These are phyloP conservation scores for human (Homo sapiens) DNA, from an alignment of 2,113 vertebrate species.

Conservation along the genomic window GRCh38 chr7:43993501-43994000, in stretches of 20 bases:
- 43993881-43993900: too few relatives aligned
- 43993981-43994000: too few relatives aligned
- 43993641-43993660: not conserved
- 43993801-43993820: not conserved
- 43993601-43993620: not conserved
- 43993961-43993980: too few relatives aligned
- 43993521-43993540: too few relatives aligned
- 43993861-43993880: too few relatives aligned
- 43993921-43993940: too few relatives aligned
- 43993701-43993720: not conserved
- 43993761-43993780: not conserved
- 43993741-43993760: not conserved
- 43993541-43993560: too few relatives aligned
- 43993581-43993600: not conserved
- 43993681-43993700: not conserved
- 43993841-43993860: too few relatives aligned
- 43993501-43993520: too few relatives aligned
- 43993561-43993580: not conserved
- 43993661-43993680: not conserved
- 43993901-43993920: too few relatives aligned
- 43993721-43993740: not conserved
- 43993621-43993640: not conserved
- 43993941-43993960: too few relatives aligned
- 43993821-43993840: not conserved
- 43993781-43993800: not conserved